phyloP scores from a whole-genome alignment of 2,888 invertebrate species.

The Aromia moschata region DNA sequence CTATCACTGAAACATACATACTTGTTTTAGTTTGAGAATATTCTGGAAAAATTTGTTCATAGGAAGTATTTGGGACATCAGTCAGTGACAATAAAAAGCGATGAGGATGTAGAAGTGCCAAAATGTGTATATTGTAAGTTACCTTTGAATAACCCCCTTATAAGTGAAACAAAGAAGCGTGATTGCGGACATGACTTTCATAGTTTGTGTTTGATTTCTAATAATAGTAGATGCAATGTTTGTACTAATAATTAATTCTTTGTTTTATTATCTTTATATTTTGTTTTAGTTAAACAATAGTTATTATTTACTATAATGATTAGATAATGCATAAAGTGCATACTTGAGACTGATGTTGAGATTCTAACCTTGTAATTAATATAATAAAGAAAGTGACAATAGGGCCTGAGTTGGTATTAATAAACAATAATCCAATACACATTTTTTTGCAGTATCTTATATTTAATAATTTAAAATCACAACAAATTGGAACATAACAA shows the following conservation, averaged over 20 bases:
- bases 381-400: too few species aligned
- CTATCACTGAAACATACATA: too few species aligned
- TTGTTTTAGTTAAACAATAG: too few species aligned
- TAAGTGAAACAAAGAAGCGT: conserved; percentile 48
- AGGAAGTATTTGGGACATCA: conserved; percentile 45
- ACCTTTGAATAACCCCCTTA: conserved; percentile 49
- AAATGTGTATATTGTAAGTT: conserved; percentile 55
- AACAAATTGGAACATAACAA: conserved; percentile 31
- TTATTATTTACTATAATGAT: too few species aligned
- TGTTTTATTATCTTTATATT: too few species aligned
- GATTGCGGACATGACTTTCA: conserved; percentile 56
- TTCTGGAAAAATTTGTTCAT: conserved; percentile 50
- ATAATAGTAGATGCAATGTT: conserved; percentile 48
- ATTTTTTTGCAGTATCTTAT: too few species aligned
- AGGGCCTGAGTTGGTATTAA: too few species aligned
- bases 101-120: conserved; percentile 24
- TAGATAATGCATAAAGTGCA: too few species aligned
- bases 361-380: too few species aligned
- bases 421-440: too few species aligned
- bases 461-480: conserved; percentile 36
- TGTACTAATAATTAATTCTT: too few species aligned
- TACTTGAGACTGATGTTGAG: too few species aligned
- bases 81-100: conserved; percentile 20
- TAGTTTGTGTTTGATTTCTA: conserved; percentile 52
- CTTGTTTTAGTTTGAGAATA: conserved; percentile 54